These are phyloP conservation scores for Noctua janthe DNA, from an alignment of 2,888 invertebrate genomes.

Conservation along the genomic window DNA sequence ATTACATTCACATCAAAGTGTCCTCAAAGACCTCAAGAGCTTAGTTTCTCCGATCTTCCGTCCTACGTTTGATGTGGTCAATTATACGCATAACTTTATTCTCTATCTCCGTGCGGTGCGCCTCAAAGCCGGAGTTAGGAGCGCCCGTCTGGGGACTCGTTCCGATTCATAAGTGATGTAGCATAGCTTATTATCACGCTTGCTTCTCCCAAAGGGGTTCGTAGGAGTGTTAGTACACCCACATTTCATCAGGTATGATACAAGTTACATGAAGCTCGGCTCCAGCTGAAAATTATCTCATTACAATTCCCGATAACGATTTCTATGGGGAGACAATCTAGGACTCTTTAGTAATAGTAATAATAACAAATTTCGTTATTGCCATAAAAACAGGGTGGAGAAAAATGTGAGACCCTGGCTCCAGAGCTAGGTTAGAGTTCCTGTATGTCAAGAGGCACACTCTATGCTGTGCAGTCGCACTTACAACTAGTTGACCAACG, in stretches of 20 bases:
- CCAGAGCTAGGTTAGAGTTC: no score
- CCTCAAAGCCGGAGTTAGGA: conserved; percentile 30
- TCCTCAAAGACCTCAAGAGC: background rate
- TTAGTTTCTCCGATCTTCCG: background rate
- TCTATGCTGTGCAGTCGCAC: background rate
- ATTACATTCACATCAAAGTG: conserved; percentile 1
- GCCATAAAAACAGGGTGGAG: no score
- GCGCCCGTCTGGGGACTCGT: background rate
- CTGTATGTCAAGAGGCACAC: no score
- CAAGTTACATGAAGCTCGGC: background rate
- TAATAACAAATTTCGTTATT: no score
- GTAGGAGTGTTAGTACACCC: background rate
- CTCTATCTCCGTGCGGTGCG: background rate
- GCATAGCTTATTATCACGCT: background rate
- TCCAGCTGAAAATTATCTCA: background rate
- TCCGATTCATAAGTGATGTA: conserved; percentile 11
- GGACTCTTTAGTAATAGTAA: no score
- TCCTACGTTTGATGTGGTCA: conserved; percentile 29
- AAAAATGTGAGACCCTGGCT: no score
- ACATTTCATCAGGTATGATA: background rate
- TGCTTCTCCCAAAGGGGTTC: no score
- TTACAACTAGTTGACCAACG: background rate
- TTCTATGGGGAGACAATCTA: background rate
- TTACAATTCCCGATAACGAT: background rate
- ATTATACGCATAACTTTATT: conserved; percentile 27